phyloP scores from a whole-genome alignment of 2,888 invertebrate genomes.

The Cheilosia impressa region DNA sequence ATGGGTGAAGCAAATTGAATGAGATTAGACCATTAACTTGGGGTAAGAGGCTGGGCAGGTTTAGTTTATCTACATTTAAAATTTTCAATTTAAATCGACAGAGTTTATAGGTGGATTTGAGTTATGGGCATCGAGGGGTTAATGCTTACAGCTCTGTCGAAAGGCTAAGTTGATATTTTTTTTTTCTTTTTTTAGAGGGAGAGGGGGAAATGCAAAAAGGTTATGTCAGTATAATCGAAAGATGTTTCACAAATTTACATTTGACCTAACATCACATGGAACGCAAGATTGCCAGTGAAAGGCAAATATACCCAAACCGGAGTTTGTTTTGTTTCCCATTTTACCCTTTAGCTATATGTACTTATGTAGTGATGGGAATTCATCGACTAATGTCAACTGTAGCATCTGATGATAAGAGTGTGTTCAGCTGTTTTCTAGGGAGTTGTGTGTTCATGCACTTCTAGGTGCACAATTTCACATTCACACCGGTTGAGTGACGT shows the following conservation, averaged over 20 bases:
- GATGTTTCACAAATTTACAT: slow-evolving; percentile 25
- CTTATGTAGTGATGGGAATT: too few species aligned
- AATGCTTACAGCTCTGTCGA: background rate
- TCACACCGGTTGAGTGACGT: too few species aligned
- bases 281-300: background rate
- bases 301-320: too few species aligned
- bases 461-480: too few species aligned
- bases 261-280: background rate
- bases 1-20: slow-evolving; percentile 54
- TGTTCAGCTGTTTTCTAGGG: too few species aligned
- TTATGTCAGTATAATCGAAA: slow-evolving; percentile 20
- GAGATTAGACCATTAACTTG: slow-evolving; percentile 40
- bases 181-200: background rate
- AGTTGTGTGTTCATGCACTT: too few species aligned
- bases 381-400: too few species aligned
- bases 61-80: slow-evolving; percentile 16
- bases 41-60: background rate
- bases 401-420: too few species aligned
- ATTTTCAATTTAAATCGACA: slow-evolving; percentile 37
- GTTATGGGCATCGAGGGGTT: background rate
- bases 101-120: slow-evolving; percentile 5
- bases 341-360: too few species aligned
- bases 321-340: too few species aligned
- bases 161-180: background rate
- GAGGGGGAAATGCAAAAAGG: background rate